Percentiles rank a stretch among this genome's conserved stretches.
phyloP scores from a whole-genome alignment of 1,140 invertebrate species.

The Odontomachus brunneus region DNA sequence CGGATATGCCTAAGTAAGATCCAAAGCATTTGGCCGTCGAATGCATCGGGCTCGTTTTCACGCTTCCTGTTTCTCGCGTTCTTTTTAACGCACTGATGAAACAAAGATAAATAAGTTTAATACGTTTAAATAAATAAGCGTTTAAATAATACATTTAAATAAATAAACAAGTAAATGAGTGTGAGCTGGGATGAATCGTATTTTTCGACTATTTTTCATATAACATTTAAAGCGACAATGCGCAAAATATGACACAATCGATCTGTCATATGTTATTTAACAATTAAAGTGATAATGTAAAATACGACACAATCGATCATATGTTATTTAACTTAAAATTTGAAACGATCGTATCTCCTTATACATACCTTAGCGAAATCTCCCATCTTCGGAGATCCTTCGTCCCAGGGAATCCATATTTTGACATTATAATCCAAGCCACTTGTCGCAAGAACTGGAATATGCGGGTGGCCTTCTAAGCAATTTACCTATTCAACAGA shows the following conservation, averaged over 20 bases:
- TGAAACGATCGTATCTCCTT: too few species aligned
- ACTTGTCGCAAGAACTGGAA: constrained; percentile 95
- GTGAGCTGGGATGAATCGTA: too few species aligned
- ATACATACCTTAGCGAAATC: constrained; percentile 85
- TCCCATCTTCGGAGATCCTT: constrained; percentile 86
- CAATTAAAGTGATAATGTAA: too few species aligned
- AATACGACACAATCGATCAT: neutral
- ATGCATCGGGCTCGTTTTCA: constrained; percentile 82
- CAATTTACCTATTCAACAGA: constrained; percentile 92
- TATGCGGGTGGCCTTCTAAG: constrained; percentile 94
- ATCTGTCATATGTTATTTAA: too few species aligned
- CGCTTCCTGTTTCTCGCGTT: constrained; percentile 85
- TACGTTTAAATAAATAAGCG: constrained; percentile 18
- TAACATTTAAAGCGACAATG: neutral
- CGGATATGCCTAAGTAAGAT: constrained; percentile 86
- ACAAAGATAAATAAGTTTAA: constrained; percentile 55
- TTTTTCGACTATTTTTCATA: neutral
- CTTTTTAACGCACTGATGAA: constrained; percentile 79
- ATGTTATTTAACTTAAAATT: too few species aligned
- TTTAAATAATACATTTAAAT: neutral
- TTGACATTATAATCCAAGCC: constrained; percentile 97
- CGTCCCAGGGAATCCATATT: constrained; percentile 94
- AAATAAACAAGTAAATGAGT: too few species aligned
- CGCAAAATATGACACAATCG: constrained; percentile 7
- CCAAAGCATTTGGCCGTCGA: constrained; percentile 87